A percentile compares a stretch with the other conserved stretches of the same genome.
These are phyloP conservation scores for Syrphus vitripennis DNA, from an alignment of 2,888 invertebrate genomes.

Conservation along the genomic window DNA sequence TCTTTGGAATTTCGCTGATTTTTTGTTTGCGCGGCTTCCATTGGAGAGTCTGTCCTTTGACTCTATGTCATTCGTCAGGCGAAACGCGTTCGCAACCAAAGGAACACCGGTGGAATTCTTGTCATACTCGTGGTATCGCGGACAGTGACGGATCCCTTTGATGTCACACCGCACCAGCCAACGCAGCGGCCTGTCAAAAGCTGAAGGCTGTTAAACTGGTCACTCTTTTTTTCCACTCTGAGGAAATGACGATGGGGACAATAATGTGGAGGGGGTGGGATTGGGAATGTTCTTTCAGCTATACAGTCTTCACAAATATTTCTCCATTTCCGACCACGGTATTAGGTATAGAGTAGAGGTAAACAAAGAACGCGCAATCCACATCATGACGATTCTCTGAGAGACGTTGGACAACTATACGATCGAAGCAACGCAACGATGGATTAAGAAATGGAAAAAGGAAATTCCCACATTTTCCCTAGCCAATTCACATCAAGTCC, in stretches of 20 bases:
- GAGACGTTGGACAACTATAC: not conserved
- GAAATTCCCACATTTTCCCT: constrained; percentile 69
- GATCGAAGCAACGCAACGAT: not conserved
- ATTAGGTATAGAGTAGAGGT: no score
- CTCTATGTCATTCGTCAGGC: constrained; percentile 44
- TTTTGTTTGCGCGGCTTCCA: constrained; percentile 10
- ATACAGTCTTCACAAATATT: no score
- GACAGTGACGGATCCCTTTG: constrained; percentile 71
- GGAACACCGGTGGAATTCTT: constrained; percentile 64
- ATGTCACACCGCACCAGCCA: constrained; percentile 43
- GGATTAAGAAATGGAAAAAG: constrained; percentile 47
- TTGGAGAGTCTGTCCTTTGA: constrained; percentile 40
- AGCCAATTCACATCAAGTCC: constrained; percentile 47
- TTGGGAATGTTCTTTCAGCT: not conserved
- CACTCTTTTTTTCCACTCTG: not conserved
- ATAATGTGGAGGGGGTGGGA: constrained; percentile 14
- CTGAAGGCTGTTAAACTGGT: constrained; percentile 42
- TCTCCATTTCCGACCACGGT: constrained; percentile 62
- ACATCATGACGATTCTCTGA: constrained; percentile 8
- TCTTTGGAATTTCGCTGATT: constrained; percentile 47
- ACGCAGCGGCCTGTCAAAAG: constrained; percentile 42
- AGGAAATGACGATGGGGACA: constrained; percentile 14
- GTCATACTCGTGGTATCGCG: constrained; percentile 51
- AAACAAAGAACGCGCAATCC: constrained; percentile 43
- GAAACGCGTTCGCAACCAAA: constrained; percentile 36